phyloP scores from a whole-genome alignment of 2,888 invertebrate species.

The Laspeyria flexula region DNA sequence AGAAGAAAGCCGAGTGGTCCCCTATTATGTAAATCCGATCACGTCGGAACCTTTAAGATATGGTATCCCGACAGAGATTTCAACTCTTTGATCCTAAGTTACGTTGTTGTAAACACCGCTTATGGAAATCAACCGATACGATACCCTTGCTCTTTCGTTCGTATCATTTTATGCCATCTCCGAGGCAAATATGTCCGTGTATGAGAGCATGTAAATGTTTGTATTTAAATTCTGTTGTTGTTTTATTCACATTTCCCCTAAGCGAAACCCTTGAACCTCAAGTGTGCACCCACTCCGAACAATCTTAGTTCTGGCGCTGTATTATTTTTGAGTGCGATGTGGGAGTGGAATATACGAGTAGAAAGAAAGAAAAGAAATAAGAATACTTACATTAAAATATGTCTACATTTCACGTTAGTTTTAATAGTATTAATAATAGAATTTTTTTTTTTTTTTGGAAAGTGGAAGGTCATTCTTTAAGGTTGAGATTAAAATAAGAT shows the following conservation, averaged over 20 bases:
- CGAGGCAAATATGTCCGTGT: conserved; percentile 52
- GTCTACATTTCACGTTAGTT: too few relatives aligned
- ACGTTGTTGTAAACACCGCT: conserved; percentile 67
- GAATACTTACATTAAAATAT: too few relatives aligned
- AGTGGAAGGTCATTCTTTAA: too few relatives aligned
- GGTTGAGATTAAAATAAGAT: too few relatives aligned
- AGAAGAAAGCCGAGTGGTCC: conserved; percentile 56
- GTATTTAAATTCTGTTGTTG: conserved; percentile 40
- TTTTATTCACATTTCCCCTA: conserved; percentile 37
- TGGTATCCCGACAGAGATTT: conserved; percentile 71
- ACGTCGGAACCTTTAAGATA: conserved; percentile 69
- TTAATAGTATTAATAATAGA: too few relatives aligned
- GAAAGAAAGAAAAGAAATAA: too few relatives aligned
- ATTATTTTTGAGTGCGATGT: too few relatives aligned
- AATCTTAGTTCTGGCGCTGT: neutral
- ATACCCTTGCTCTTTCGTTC: conserved; percentile 41
- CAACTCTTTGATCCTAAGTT: conserved; percentile 63
- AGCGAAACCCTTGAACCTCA: conserved; percentile 30
- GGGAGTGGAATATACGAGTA: too few relatives aligned
- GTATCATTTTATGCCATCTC: conserved; percentile 54
- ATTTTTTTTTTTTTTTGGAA: too few relatives aligned
- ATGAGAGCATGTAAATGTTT: conserved; percentile 47
- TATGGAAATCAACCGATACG: conserved; percentile 62
- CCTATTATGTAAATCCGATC: conserved; percentile 78
- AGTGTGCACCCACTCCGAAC: conserved; percentile 17